These are phyloP conservation scores for Amphipoea oculea DNA, from an alignment of 2,888 invertebrate genomes.

Conservation along the genomic window DNA sequence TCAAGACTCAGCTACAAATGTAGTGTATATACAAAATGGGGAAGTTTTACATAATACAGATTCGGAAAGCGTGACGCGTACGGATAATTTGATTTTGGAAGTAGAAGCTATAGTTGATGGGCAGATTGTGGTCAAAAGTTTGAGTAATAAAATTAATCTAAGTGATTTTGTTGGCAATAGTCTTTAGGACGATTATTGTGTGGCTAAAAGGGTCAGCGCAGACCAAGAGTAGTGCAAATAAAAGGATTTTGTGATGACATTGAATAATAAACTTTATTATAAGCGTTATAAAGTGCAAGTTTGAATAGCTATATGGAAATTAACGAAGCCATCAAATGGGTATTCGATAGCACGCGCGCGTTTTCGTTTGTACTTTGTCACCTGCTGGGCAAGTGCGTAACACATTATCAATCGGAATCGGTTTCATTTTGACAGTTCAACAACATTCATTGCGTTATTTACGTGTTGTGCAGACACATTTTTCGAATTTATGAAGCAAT, in stretches of 20 bases:
- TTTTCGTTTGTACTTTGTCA: too few relatives aligned
- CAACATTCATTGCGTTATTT: too few relatives aligned
- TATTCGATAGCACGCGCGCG: too few relatives aligned
- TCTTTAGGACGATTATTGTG: slow-evolving; percentile 7
- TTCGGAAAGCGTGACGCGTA: neutral
- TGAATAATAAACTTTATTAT: neutral
- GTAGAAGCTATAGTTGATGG: slow-evolving; percentile 39
- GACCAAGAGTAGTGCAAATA: too few relatives aligned
- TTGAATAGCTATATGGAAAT: neutral
- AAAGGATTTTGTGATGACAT: neutral
- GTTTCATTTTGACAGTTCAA: too few relatives aligned
- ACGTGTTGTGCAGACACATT: too few relatives aligned
- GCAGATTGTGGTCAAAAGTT: slow-evolving; percentile 9
- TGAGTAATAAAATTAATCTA: neutral
- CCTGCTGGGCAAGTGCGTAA: too few relatives aligned
- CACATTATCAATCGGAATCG: too few relatives aligned
- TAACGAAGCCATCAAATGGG: too few relatives aligned
- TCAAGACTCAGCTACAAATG: slow-evolving; percentile 29
- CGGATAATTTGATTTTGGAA: slow-evolving; percentile 32
- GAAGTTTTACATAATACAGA: slow-evolving; percentile 38
- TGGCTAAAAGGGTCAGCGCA: too few relatives aligned
- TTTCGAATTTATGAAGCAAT: too few relatives aligned
- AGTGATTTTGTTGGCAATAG: neutral
- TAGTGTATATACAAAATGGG: slow-evolving; percentile 58
- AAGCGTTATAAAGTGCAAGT: neutral